phyloP scores from a whole-genome alignment of 2,888 invertebrate species.

The Drosophila paranaensis region DNA sequence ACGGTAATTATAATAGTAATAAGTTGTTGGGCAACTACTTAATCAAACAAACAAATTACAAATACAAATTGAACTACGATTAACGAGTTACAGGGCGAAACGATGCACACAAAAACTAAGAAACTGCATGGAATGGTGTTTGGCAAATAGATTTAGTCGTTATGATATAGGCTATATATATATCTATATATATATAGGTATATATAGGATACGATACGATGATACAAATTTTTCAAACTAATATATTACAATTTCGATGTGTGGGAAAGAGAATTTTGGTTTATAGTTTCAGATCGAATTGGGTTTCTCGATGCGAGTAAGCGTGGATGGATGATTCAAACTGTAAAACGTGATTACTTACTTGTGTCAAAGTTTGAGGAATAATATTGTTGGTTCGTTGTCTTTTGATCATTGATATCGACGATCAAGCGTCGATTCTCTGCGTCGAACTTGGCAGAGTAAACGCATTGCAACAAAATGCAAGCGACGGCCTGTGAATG shows the following conservation, averaged over 20 bases:
- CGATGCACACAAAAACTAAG: conserved; percentile 53
- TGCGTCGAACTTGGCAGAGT: conserved; percentile 81
- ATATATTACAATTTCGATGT: conserved; percentile 60
- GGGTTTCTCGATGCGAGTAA: conserved; percentile 38
- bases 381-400: conserved; percentile 90
- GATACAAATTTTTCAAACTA: conserved; percentile 52
- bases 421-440: conserved; percentile 88
- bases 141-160: conserved; percentile 40
- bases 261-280: conserved; percentile 33
- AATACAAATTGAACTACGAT: conserved; percentile 55
- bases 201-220: conserved; percentile 27
- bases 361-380: conserved; percentile 91
- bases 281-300: conserved; percentile 14
- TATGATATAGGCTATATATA: conserved; percentile 26
- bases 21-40: conserved; percentile 49
- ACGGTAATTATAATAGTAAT: conserved; percentile 12
- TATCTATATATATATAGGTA: conserved; percentile 27
- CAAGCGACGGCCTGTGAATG: conserved; percentile 85
- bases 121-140: conserved; percentile 55
- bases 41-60: conserved; percentile 55
- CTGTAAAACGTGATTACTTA: conserved; percentile 85
- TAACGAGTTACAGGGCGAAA: conserved; percentile 44
- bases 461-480: conserved; percentile 84
- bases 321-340: conserved; percentile 44
- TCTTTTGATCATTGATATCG: conserved; percentile 89